These are phyloP conservation scores for Chrysopilus asiliformis DNA, from an alignment of 2,888 invertebrate species.

Conservation along the genomic window DNA sequence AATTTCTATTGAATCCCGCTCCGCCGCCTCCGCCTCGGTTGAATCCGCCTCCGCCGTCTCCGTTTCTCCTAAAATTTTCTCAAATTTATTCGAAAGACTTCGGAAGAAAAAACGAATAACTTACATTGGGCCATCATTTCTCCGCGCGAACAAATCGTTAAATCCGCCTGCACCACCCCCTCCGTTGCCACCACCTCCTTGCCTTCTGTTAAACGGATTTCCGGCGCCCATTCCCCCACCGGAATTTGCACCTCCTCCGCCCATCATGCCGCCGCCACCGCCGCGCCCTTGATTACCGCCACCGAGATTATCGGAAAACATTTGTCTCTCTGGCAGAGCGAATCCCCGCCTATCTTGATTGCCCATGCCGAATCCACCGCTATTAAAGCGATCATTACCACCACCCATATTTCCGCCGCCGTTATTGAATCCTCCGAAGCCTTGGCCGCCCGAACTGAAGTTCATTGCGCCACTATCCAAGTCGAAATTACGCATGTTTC, in stretches of 20 bases:
- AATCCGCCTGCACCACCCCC: slow-evolving; percentile 8
- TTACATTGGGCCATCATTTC: no score
- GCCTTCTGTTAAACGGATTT: slow-evolving; percentile 3
- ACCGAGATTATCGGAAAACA: slow-evolving; percentile 5
- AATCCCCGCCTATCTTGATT: slow-evolving; percentile 17
- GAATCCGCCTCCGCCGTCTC: slow-evolving; percentile 8
- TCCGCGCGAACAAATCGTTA: no score
- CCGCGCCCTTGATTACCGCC: slow-evolving; percentile 20
- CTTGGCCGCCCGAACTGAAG: slow-evolving; percentile 7
- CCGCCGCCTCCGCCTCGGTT: slow-evolving; percentile 13
- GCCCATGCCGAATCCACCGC: slow-evolving; percentile 12
- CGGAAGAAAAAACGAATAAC: neutral
- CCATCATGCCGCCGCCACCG: slow-evolving; percentile 4
- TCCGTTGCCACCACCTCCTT: slow-evolving; percentile 1
- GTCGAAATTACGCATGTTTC: slow-evolving; percentile 5
- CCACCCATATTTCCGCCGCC: slow-evolving; percentile 12
- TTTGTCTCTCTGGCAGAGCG: slow-evolving; percentile 14
- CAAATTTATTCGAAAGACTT: slow-evolving; percentile 4
- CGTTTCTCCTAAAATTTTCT: slow-evolving; percentile 9
- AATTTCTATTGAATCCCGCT: no score
- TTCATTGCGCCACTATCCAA: slow-evolving; percentile 4
- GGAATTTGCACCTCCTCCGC: neutral
- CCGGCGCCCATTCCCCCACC: neutral
- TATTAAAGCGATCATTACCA: slow-evolving; percentile 7
- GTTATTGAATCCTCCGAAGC: slow-evolving; percentile 10